phyloP scores from a whole-genome alignment of 2,113 vertebrate species.

The Conger conger region DNA sequence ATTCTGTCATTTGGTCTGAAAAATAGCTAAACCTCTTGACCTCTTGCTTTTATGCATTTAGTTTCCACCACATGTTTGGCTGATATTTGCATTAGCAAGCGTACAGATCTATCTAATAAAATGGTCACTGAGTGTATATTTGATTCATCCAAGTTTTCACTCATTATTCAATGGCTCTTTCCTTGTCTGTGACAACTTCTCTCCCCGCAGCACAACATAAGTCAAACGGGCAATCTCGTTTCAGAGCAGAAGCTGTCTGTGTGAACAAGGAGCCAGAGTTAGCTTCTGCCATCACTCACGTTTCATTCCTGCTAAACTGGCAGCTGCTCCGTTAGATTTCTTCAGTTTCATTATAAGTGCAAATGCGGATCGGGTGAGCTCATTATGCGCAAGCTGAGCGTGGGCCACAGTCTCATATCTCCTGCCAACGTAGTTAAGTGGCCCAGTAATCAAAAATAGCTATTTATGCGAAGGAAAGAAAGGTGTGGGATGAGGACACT shows the following conservation, averaged over 20 bases:
- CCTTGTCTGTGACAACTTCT: not conserved
- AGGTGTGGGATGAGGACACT: not conserved
- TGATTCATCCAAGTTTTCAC: not conserved
- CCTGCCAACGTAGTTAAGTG: conserved; percentile 22
- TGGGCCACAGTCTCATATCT: conserved; percentile 17
- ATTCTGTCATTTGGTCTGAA: no score
- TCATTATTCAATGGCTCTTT: not conserved
- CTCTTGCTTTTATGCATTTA: no score
- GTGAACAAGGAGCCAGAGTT: not conserved
- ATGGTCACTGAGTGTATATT: no score
- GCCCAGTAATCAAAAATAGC: conserved; percentile 34
- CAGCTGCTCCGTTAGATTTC: not conserved
- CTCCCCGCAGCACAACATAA: not conserved
- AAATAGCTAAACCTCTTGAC: no score
- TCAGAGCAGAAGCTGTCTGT: not conserved
- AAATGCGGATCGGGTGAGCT: not conserved
- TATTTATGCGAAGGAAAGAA: conserved; percentile 25
- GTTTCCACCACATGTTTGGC: no score
- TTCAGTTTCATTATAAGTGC: not conserved
- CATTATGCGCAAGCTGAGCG: not conserved
- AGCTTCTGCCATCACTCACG: not conserved
- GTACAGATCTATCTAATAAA: no score
- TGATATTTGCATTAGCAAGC: no score
- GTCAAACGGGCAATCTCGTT: not conserved
- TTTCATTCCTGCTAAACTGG: not conserved